Percentiles rank a stretch among this genome's conserved stretches.
These are phyloP conservation scores for Bungarus multicinctus DNA, from an alignment of 2,113 vertebrate species.

Conservation along the genomic window DNA sequence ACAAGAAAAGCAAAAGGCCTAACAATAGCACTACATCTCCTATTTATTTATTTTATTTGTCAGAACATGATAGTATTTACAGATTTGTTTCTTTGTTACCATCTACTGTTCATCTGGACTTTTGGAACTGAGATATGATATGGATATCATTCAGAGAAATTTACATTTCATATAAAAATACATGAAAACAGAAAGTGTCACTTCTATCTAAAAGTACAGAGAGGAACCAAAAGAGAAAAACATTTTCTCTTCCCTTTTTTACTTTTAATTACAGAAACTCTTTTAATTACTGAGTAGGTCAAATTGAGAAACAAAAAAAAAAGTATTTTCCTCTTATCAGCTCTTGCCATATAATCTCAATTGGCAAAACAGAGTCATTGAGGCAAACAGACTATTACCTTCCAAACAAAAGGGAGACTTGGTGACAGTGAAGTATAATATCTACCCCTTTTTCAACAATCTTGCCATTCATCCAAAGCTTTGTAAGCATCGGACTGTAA, in stretches of 20 bases:
- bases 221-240: neutral
- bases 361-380: neutral
- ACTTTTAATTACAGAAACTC: neutral
- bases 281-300: neutral
- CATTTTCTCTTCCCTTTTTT: neutral
- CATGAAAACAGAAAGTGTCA: neutral
- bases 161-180: neutral
- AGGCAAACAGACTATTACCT: neutral
- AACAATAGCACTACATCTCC: neutral
- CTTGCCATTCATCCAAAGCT: neutral
- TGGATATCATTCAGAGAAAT: neutral
- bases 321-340: neutral
- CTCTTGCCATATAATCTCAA: neutral
- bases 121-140: neutral
- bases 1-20: neutral
- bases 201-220: neutral
- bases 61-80: neutral
- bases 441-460: neutral
- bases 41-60: neutral
- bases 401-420: neutral
- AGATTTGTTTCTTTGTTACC: neutral
- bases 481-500: neutral
- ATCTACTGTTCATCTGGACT: neutral
- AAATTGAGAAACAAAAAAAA: neutral
- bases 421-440: neutral